Conservation (phyloP, 2,888 invertebrate species). For the Hymenopus coronatus region DNA sequence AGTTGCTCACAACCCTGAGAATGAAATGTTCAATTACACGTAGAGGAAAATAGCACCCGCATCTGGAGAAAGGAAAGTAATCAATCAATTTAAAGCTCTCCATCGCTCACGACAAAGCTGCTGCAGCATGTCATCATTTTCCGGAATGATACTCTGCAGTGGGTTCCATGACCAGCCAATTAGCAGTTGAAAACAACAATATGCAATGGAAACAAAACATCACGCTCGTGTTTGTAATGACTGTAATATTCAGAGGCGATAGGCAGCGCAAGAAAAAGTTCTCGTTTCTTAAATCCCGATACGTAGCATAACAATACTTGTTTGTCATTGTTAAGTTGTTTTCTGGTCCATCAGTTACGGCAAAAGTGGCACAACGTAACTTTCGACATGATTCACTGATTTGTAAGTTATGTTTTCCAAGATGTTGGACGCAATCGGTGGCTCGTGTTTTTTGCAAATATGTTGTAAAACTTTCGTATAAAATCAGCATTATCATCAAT, state of each 20-base stretch:
- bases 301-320: neutral
- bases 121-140: neutral
- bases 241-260: neutral
- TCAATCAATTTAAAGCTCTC: neutral
- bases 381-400: neutral
- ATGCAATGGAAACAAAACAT: neutral
- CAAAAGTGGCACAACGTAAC: neutral
- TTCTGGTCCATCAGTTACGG: neutral
- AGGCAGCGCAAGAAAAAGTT: neutral
- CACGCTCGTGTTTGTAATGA: neutral
- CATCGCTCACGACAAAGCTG: neutral
- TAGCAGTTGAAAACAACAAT: neutral
- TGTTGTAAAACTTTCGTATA: too few relatives aligned
- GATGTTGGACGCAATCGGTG: neutral
- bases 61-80: constrained; percentile 36
- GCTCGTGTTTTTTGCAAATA: too few relatives aligned
- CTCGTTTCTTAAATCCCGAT: neutral
- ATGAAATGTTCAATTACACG: neutral
- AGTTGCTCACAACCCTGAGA: neutral
- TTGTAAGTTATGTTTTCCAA: neutral
- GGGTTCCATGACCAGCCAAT: neutral
- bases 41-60: neutral
- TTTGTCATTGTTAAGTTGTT: neutral
- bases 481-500: too few relatives aligned
- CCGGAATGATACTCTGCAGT: neutral